Evolutionary conservation across 2,888 invertebrate species (phyloP), one percentile per base, ranked within the genome.

Genomic region (Cinara cedri): DNA sequence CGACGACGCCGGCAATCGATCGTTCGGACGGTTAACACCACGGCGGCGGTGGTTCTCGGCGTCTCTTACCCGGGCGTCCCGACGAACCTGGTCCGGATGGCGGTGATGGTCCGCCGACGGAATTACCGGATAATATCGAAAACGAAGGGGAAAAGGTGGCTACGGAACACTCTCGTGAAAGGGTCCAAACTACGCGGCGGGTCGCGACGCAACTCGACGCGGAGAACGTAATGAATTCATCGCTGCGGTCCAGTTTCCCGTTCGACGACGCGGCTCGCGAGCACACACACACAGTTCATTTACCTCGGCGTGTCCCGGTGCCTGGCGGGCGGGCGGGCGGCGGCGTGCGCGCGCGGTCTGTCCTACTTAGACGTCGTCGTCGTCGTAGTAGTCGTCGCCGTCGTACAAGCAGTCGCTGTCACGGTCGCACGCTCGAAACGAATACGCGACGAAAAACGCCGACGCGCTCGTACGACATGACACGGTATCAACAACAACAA

Each of bases 321-420:
- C n/a, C 24, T 34, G 34, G 34, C 34, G 34, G 34, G 34, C 34
- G 26, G 72, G 26, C 24, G 26, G 72, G 49, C 42, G 72, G 57
- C 49, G 74, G 63, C 44, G 76, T 60, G 68, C 55, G 76, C 66
- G 62, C 62, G 72, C 68, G 66, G 66, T 68, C 68, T 74, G 76
- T 76, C 76, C 76, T 76, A 76, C 76, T 76, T 76, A 76, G 54
- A 54, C 57, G 57, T 51, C 55, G 65, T 54, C 63, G 74, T 24
- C 66, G 54, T 3, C 42, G 72, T 24, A 13, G 57, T 26, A 16
- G 19, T 42, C 13, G 46, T 46, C 24, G n/a, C 24, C n/a, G 72
- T 24, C 19, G 57, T 26, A 13, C 24, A 21, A 16, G 19, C 63
- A 13, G 46, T 46, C 24, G n/a, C 24, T 9, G 62, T 72, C 75